Conservation (phyloP, 2,113 vertebrate species). For the Recurvirostra avosetta region DNA sequence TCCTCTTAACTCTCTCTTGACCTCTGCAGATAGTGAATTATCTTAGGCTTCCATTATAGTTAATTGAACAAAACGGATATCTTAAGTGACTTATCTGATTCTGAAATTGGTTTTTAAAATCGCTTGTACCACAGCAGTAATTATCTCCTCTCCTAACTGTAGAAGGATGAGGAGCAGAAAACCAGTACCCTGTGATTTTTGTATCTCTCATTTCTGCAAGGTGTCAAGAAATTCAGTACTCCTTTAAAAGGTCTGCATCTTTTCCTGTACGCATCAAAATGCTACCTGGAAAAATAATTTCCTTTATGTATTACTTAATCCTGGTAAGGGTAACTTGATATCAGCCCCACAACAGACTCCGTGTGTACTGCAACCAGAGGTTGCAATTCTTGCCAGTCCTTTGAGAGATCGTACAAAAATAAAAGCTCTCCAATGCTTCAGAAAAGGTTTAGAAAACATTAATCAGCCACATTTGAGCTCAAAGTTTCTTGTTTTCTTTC, state of each 20-base stretch:
- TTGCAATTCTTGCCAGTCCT: neutral
- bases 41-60: neutral
- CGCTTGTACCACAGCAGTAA: neutral
- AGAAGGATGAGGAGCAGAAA: neutral
- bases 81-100: slow-evolving; percentile 25
- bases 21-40: neutral
- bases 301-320: neutral
- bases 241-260: neutral
- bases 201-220: neutral
- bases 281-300: neutral
- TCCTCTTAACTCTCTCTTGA: neutral
- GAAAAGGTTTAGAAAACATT: neutral
- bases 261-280: neutral
- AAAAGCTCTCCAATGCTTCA: neutral
- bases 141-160: neutral
- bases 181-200: neutral
- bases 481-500: neutral
- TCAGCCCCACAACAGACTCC: neutral
- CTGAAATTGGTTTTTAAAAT: neutral
- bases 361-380: neutral
- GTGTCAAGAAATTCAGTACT: neutral
- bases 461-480: neutral
- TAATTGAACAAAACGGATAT: neutral
- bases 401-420: neutral
- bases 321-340: neutral